These are phyloP conservation scores for Diadophis punctatus DNA, from an alignment of 2,113 vertebrate species.

Conservation along the genomic window DNA sequence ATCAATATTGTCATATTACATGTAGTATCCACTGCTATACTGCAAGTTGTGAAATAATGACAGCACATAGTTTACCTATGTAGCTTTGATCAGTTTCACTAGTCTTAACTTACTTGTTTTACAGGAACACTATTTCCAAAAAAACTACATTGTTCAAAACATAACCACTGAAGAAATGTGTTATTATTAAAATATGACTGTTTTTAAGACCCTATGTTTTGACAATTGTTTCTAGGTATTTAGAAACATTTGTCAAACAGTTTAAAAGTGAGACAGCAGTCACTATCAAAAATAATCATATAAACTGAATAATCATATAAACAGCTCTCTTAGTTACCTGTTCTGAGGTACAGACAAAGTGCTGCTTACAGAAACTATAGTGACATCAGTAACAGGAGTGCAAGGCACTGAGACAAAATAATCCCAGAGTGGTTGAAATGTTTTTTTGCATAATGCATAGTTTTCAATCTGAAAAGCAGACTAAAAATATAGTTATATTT, in stretches of 20 bases:
- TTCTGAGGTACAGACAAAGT: conserved; percentile 58
- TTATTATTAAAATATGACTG: conserved; percentile 14
- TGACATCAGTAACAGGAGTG: conserved; percentile 29
- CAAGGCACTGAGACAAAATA: conserved; percentile 73
- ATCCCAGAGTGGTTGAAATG: conserved; percentile 82
- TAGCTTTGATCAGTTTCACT: not conserved
- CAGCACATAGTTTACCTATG: not conserved
- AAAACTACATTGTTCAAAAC: not conserved
- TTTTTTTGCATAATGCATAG: conserved; percentile 75
- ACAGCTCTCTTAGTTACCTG: conserved; percentile 63
- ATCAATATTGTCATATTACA: not conserved
- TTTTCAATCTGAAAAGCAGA: conserved; percentile 81
- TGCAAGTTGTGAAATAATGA: not conserved
- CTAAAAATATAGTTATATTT: conserved; percentile 61
- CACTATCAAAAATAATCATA: conserved; percentile 16
- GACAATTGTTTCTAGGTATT: conserved; percentile 15
- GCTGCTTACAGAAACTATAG: conserved; percentile 55
- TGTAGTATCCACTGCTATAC: not conserved
- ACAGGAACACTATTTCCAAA: not conserved
- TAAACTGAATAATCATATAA: conserved; percentile 16
- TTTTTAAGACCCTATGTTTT: conserved; percentile 15
- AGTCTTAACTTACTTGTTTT: not conserved
- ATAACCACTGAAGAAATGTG: not conserved
- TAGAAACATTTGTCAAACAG: not conserved
- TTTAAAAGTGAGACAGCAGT: conserved; percentile 13